Base-by-base conservation (phyloP, 2,797 vertebrate species). In the Etheostoma nigrum region DNA sequence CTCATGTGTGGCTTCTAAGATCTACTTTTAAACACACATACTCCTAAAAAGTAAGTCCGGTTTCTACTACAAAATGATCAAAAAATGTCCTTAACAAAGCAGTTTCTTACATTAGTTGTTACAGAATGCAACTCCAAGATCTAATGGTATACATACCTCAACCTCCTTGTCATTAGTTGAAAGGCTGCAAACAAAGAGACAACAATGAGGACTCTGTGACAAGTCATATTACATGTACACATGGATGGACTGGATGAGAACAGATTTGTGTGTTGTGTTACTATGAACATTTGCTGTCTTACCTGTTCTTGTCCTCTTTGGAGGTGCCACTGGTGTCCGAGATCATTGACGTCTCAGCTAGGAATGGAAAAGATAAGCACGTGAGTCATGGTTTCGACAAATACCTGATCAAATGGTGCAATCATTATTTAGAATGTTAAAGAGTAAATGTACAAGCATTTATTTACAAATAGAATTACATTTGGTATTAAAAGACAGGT, bases 101-200 rank as follows among this genome's bases (percentile, higher is more conserved):
- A 19, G 3, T 11, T 30, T 7, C 5, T 48, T 21, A 27, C 13
- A 13, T 64, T 42, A 48, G 10, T 42, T 52, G 36, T 13, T 5
- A 33, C 10, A 62, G 25, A 48, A 54, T 15, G 6, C 21, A 55
- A 45, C 13, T 48, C 2, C 2, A 42, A 49, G 33, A 45, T 61
- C 1, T 18, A 40, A 54, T 14, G 2, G 4, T 40, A 21, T 25
- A 83, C 95, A 90, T 90, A 99, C 98, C 97, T 99, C 98, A 4
- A 99, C 96, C 75, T 98, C 97, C 77, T 98, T 98, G 70, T 99
- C 97, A 74, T 42, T 97, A 1, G 94, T 90, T 1, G 95, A 96
- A 6, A 92, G 82, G 81, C 97, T 99, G 92, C n/a, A 94, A 58
- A 85, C 16, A 67, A 45, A 81, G 19, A 83, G 51, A 77, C 2